Evolutionary conservation across 2,797 vertebrate species (phyloP).

Genomic region (Crenuchus spilurus): DNA sequence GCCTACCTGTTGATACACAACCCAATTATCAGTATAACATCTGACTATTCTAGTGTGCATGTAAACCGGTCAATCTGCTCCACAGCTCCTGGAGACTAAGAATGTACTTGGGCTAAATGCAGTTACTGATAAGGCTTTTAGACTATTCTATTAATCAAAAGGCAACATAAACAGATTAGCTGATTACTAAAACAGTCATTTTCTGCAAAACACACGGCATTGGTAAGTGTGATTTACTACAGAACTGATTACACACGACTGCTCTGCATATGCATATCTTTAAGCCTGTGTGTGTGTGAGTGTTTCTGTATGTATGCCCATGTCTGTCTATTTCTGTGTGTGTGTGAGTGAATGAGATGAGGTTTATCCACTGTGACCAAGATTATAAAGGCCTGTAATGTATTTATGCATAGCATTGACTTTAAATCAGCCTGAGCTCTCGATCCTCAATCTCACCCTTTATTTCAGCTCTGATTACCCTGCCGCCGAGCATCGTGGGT

Average conservation of each 20-base stretch:
- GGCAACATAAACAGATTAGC: too few relatives aligned
- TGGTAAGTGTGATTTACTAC: background rate
- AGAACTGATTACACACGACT: background rate
- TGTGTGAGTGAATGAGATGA: conserved; percentile 36
- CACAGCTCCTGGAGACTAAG: too few relatives aligned
- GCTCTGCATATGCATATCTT: background rate
- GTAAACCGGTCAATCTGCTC: too few relatives aligned
- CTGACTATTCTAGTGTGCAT: too few relatives aligned
- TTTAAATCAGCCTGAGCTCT: conserved; percentile 78
- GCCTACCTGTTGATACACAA: too few relatives aligned
- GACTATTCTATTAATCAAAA: too few relatives aligned
- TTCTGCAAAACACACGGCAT: background rate
- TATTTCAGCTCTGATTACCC: conserved; percentile 64
- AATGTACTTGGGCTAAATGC: too few relatives aligned
- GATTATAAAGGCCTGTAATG: conserved; percentile 76
- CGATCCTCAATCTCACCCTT: conserved; percentile 73
- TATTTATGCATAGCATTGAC: conserved; percentile 84
- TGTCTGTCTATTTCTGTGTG: conserved; percentile 1
- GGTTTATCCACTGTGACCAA: conserved; percentile 67
- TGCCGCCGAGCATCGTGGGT: conserved; percentile 58
- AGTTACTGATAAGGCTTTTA: background rate
- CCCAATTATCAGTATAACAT: too few relatives aligned
- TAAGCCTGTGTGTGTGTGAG: conserved; percentile 25
- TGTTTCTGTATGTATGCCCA: conserved; percentile 57
- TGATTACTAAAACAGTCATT: background rate